Evolutionary conservation across 2,113 vertebrate species (phyloP).

Genomic region (Rostratula benghalensis): DNA sequence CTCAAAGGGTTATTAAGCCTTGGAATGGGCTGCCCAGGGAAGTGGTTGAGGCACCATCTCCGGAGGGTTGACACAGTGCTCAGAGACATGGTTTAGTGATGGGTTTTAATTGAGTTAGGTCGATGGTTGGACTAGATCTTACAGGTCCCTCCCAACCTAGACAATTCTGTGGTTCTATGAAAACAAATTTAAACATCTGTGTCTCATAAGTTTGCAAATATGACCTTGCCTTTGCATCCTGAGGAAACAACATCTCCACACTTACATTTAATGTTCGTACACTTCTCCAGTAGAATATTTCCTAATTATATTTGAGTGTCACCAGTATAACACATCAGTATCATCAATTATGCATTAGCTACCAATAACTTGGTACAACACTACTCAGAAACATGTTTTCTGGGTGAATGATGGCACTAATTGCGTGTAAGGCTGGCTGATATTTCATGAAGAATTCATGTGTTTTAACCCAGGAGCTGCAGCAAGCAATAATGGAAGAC

Average conservation of each 20-base stretch:
- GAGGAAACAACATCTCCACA: not conserved
- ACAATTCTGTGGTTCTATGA: not conserved
- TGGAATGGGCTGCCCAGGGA: too few species aligned
- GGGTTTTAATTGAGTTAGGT: too few species aligned
- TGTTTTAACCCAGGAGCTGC: constrained; percentile 80
- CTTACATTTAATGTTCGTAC: not conserved
- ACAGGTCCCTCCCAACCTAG: too few species aligned
- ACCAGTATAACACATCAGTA: not conserved
- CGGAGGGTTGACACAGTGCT: too few species aligned
- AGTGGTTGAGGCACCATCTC: too few species aligned
- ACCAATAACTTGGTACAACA: not conserved
- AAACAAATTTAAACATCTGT: not conserved
- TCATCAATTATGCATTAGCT: not conserved
- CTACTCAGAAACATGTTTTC: not conserved
- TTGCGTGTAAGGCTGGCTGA: not conserved
- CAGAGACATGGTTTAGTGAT: too few species aligned
- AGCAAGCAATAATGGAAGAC: constrained; percentile 92
- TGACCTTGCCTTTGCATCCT: not conserved
- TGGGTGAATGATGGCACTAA: not conserved
- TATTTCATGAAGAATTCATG: not conserved
- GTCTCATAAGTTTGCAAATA: not conserved
- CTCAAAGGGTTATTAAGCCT: too few species aligned
- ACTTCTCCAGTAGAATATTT: not conserved
- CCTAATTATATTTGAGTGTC: not conserved
- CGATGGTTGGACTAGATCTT: too few species aligned